Conservation (phyloP, 1,140 invertebrate genomes). For the Tetragnatha versicolor region DNA sequence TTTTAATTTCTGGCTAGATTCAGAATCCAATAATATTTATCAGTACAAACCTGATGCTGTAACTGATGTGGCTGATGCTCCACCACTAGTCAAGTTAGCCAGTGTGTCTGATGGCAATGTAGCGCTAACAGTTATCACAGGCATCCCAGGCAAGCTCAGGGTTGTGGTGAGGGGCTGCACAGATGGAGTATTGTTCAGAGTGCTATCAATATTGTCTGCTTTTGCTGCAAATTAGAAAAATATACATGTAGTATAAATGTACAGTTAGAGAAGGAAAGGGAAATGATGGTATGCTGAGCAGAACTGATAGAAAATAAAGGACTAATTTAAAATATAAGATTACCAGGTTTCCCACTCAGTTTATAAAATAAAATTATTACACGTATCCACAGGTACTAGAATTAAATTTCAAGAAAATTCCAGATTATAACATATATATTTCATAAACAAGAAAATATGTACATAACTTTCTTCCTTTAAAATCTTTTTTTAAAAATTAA, state of each 20-base stretch:
- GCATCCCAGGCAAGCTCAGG: conserved; percentile 79
- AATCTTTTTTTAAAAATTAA: too few relatives aligned
- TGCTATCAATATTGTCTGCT: conserved; percentile 36
- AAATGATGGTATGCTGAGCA: too few relatives aligned
- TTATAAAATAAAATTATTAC: neutral
- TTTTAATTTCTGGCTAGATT: too few relatives aligned
- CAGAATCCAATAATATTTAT: too few relatives aligned
- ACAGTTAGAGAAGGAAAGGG: neutral
- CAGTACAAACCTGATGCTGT: conserved; percentile 22
- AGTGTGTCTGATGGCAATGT: conserved; percentile 65
- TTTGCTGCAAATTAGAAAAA: neutral
- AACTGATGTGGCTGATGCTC: neutral
- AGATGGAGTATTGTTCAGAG: conserved; percentile 41
- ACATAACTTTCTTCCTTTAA: too few relatives aligned
- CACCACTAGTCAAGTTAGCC: conserved; percentile 19
- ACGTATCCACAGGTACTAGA: neutral
- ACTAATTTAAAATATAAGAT: too few relatives aligned
- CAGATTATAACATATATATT: too few relatives aligned
- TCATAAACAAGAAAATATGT: too few relatives aligned
- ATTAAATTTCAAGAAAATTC: neutral
- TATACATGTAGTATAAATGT: neutral
- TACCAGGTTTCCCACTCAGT: neutral
- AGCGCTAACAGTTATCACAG: conserved; percentile 80
- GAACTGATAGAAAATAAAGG: too few relatives aligned
- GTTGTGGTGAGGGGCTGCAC: conserved; percentile 70